Evolutionary conservation across 2,113 vertebrate genomes (phyloP).

Genomic region (Telmatochromis brachygnathus): DNA sequence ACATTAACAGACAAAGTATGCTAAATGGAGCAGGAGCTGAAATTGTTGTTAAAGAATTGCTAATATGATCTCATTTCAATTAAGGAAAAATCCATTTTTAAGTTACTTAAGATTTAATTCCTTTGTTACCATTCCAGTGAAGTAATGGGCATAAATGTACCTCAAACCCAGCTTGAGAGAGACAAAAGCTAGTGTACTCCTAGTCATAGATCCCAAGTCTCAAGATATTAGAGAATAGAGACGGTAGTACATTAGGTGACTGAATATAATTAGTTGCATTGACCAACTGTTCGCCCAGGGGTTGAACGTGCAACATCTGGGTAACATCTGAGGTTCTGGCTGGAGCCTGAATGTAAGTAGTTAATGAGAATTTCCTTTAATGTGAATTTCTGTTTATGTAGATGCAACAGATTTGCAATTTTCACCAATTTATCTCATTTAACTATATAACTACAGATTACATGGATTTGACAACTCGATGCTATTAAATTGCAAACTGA

Average conservation of each 20-base stretch:
- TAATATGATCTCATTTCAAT: not conserved
- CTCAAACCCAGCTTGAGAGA: not conserved
- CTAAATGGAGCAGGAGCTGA: not conserved
- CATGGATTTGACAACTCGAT: not conserved
- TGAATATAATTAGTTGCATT: not conserved
- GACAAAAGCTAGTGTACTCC: not conserved
- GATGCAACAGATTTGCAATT: not conserved
- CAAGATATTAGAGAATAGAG: not conserved
- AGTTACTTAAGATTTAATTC: not conserved
- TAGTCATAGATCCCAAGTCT: not conserved
- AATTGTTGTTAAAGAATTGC: not conserved
- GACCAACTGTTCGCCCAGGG: not conserved
- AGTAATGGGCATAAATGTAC: not conserved
- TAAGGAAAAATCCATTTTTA: not conserved
- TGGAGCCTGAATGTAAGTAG: not conserved
- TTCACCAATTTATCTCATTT: not conserved
- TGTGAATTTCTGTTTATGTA: not conserved
- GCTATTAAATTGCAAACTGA: not conserved
- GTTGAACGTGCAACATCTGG: not conserved
- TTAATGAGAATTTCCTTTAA: not conserved
- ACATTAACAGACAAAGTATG: not conserved
- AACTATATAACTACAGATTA: not conserved
- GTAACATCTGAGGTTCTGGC: not conserved
- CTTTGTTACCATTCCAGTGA: not conserved
- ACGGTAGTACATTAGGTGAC: not conserved